Base-by-base conservation (phyloP, 2,888 invertebrate species). In the Mechanitis messenoides region DNA sequence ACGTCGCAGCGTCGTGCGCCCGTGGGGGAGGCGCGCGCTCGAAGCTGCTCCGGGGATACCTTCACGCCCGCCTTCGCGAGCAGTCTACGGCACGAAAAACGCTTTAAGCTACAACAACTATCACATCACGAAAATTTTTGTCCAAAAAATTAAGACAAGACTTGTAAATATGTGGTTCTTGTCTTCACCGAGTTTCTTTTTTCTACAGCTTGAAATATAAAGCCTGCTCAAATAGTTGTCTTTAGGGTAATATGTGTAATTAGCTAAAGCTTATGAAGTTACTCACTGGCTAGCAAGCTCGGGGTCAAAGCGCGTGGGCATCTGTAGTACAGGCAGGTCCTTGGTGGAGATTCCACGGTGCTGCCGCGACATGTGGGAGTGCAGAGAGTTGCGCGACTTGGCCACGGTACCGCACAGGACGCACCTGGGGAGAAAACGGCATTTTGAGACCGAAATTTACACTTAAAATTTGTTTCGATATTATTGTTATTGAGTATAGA, bases 361-460 rank as follows among this genome's bases (percentile, higher is more conserved):
- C 79, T 97, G 97, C 56, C 97, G 93, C 64, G 96, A 96, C 97
- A 97, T 97, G 85, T 97, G 97, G 62, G 97, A 97, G 88, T 97
- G 97, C 60, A 97, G 91, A 0, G 96, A 96, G 86, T 97, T 97
- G 69, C 97, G 92, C 0, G 96, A 96, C 85, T 97, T 97, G 54
- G 97, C 97, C 63, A 97, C 97, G 0, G 97, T 97, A 65, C 97
- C 97, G 83, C 97, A 97, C 1, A 97, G 91, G 2, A 97, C 97
- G 83, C 97, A 97, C 58, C 97, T 91, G 74, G 3, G 3, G 42
- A 42, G 9, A 42, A 42, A 42, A 42, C 9, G 11, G 7, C 2
- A 42, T 9, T 9, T 42, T 42, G 11, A 11, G 7, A 42, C 9
- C 42, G 1, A 9, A 42, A 42, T 42, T 7, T 7, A 9, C 6